Base-by-base conservation (phyloP, 2,113 vertebrate genomes). In the Microtus richardsoni region DNA sequence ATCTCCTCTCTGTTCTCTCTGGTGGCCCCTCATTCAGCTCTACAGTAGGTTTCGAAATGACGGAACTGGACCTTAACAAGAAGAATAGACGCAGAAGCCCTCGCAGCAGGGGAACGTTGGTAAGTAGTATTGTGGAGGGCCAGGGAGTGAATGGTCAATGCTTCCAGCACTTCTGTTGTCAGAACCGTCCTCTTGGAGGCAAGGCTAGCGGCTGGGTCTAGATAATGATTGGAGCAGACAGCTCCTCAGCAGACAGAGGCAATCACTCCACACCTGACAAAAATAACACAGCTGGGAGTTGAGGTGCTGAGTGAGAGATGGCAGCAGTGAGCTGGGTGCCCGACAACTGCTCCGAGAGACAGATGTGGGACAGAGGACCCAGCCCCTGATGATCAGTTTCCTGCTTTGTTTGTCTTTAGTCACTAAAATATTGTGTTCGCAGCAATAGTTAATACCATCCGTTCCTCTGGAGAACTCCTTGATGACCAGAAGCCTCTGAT, bases 181-280 rank as follows among this genome's bases (percentile, higher is more conserved):
- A 91, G 66, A 75, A 80, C 95, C 90, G 93, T 97, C 97, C 80
- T 96, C 87, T 78, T 86, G 86, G 96, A 89, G 88, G 96, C 41
- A 62, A 83, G 77, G 91, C 60, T 87, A 95, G 88, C 95, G 98
- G 92, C 80, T 83, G 54, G 89, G 62, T 75, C 84, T 88, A 91
- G 92, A 94, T 49, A 75, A 97, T 89, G 84, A 90, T 41, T 95
- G 89, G 93, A 93, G 60, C 89, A 83, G 41, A 70, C 66, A 92
- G 74, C 89, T 58, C 93, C 94, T 93, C 80, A 92, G 91, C 97
- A 98, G 97, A 94, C 96, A 97, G 91, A 93, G 94, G 83, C 97
- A 97, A 98, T 98, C 96, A 97, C 92, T 98, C 95, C 91, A 88
- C 96, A 98, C 98, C 97, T 98, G 98, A 98, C 91, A 96, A 95